Evolutionary conservation across 2,888 invertebrate genomes (phyloP).

Genomic region (Busseola fusca): DNA sequence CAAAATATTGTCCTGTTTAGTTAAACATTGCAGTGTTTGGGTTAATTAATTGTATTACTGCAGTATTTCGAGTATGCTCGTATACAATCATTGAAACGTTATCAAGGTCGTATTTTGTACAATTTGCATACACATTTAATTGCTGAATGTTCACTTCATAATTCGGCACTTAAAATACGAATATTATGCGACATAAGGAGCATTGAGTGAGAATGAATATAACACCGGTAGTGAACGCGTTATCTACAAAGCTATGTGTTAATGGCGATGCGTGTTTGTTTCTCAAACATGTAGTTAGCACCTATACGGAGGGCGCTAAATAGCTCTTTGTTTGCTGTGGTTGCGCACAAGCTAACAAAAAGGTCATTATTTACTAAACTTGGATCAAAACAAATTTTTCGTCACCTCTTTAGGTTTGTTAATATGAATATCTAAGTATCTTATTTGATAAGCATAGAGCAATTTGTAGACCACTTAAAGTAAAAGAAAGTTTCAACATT

Average conservation of each 20-base stretch:
- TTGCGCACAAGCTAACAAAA: slow-evolving; percentile 61
- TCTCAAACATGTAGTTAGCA: slow-evolving; percentile 77
- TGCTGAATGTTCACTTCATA: slow-evolving; percentile 7
- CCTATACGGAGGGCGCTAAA: slow-evolving; percentile 71
- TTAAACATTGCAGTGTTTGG: slow-evolving; percentile 14
- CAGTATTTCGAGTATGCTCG: slow-evolving; percentile 3
- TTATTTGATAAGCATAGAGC: not conserved
- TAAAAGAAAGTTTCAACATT: slow-evolving; percentile 42
- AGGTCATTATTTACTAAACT: slow-evolving; percentile 42
- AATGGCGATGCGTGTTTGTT: slow-evolving; percentile 69
- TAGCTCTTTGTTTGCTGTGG: slow-evolving; percentile 71
- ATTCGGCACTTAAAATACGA: slow-evolving; percentile 8
- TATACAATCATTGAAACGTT: slow-evolving; percentile 12
- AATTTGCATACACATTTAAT: not conserved
- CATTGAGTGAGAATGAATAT: slow-evolving; percentile 36
- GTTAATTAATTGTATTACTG: slow-evolving; percentile 27
- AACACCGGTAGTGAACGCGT: slow-evolving; percentile 56
- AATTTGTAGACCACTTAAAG: slow-evolving; percentile 26
- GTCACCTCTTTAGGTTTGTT: slow-evolving; percentile 11
- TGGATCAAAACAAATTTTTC: slow-evolving; percentile 17
- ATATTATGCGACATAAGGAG: slow-evolving; percentile 9
- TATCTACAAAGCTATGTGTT: slow-evolving; percentile 63
- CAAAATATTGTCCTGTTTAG: slow-evolving; percentile 38
- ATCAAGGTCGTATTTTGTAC: slow-evolving; percentile 24
- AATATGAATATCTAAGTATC: slow-evolving; percentile 1